phyloP scores from a whole-genome alignment of 2,888 invertebrate genomes.

The Elegia similella region DNA sequence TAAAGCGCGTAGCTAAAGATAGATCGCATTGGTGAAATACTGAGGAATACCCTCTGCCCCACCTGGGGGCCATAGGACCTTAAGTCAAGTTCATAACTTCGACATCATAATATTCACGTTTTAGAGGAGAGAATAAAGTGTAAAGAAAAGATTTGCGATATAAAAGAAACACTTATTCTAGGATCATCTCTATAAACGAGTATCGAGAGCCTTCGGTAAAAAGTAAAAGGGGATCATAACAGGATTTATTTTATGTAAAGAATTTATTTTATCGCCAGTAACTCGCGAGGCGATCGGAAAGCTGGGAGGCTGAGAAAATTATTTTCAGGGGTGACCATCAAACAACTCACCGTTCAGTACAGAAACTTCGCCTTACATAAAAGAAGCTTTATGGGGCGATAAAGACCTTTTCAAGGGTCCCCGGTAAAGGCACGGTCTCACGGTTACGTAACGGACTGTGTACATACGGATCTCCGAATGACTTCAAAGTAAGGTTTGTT shows the following conservation, averaged over 20 bases:
- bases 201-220: conserved; percentile 55
- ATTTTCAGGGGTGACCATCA: conserved; percentile 74
- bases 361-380: conserved; percentile 69
- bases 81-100: no score
- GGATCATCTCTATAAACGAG: conserved; percentile 69
- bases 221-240: conserved; percentile 72
- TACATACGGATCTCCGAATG: conserved; percentile 42
- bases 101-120: no score
- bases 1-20: no score
- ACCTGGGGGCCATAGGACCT: no score
- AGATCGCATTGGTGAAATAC: no score
- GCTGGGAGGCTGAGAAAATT: conserved; percentile 65
- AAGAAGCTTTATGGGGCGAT: conserved; percentile 75
- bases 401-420: conserved; percentile 71
- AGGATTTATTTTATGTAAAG: conserved; percentile 70
- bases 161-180: conserved; percentile 66
- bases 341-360: conserved; percentile 66
- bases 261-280: conserved; percentile 69
- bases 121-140: conserved; percentile 31
- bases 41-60: no score
- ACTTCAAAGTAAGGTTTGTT: conserved; percentile 27
- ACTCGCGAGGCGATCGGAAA: conserved; percentile 61
- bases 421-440: conserved; percentile 47
- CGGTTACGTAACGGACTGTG: conserved; percentile 24
- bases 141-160: conserved; percentile 50